Conservation (phyloP, 2,888 invertebrate genomes). For the Eilema depressum region DNA sequence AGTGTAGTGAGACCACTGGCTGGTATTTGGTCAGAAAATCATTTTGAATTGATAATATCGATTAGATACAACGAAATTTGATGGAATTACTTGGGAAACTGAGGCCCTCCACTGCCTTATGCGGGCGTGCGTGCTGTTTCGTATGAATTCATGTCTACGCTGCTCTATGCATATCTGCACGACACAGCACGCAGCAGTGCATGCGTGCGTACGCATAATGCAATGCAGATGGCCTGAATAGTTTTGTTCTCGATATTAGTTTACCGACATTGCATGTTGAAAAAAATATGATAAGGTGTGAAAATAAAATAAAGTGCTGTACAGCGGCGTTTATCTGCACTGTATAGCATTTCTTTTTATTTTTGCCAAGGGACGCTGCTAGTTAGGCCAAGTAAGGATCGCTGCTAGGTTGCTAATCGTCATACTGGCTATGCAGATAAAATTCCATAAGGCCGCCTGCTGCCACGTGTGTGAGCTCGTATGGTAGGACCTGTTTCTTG, state of each 20-base stretch:
- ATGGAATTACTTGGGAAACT: neutral
- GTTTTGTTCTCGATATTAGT: neutral
- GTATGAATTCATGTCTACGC: no score
- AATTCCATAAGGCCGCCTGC: neutral
- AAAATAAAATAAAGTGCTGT: neutral
- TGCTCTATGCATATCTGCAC: no score
- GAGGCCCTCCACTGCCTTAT: no score
- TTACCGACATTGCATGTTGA: neutral
- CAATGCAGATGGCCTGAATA: neutral
- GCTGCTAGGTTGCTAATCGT: conserved; percentile 16
- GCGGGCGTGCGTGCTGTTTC: no score
- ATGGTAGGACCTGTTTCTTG: no score
- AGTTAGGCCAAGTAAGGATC: conserved; percentile 10
- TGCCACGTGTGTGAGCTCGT: no score
- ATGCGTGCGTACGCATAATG: no score
- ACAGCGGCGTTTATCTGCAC: neutral
- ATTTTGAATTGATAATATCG: conserved; percentile 27
- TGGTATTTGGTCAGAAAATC: conserved; percentile 18
- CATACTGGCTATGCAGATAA: neutral
- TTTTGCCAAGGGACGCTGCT: neutral
- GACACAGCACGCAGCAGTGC: no score
- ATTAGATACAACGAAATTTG: conserved; percentile 20
- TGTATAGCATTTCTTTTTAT: conserved; percentile 2
- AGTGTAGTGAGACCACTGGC: conserved; percentile 36
- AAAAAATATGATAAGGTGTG: neutral